Percentiles rank a stretch among this genome's conserved stretches.
These are phyloP conservation scores for Drosophila fulvimacula DNA, from an alignment of 2,888 invertebrate species.

Conservation along the genomic window DNA sequence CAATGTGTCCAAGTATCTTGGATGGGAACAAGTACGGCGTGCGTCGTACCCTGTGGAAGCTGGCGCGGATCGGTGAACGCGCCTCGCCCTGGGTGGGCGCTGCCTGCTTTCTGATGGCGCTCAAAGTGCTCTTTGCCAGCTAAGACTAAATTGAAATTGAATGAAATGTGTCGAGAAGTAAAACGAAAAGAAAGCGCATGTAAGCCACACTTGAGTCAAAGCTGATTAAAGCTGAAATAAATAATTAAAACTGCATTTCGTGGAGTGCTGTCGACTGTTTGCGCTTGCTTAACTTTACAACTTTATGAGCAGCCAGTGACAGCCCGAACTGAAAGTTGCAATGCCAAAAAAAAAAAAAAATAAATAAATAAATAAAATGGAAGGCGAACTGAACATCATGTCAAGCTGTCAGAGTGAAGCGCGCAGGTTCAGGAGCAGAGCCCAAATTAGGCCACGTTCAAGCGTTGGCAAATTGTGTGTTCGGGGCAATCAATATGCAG, in stretches of 20 bases:
- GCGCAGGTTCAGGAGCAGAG: constrained; percentile 24
- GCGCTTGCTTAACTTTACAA: constrained; percentile 1
- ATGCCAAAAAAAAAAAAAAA: neutral
- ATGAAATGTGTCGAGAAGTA: neutral
- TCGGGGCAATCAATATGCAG: constrained; percentile 55
- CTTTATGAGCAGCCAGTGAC: neutral
- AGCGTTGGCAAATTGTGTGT: constrained; percentile 52
- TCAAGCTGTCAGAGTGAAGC: constrained; percentile 42
- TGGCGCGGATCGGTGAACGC: constrained; percentile 98
- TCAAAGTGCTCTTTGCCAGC: constrained; percentile 92
- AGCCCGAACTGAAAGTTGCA: neutral
- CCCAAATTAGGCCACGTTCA: constrained; percentile 61
- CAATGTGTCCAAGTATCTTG: constrained; percentile 94
- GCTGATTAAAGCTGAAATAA: neutral
- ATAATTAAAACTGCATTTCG: constrained; percentile 3
- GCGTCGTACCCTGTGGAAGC: constrained; percentile 98
- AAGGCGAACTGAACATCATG: neutral
- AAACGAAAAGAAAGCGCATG: no score
- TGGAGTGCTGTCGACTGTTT: neutral
- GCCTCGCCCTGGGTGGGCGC: constrained; percentile 97
- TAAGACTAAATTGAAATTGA: constrained; percentile 56
- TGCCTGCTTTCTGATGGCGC: constrained; percentile 96
- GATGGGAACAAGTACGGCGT: constrained; percentile 98
- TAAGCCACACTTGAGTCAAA: neutral
- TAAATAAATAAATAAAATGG: no score